Evolutionary conservation across 2,797 vertebrate species (phyloP).

Genomic region (Meda fulgida): DNA sequence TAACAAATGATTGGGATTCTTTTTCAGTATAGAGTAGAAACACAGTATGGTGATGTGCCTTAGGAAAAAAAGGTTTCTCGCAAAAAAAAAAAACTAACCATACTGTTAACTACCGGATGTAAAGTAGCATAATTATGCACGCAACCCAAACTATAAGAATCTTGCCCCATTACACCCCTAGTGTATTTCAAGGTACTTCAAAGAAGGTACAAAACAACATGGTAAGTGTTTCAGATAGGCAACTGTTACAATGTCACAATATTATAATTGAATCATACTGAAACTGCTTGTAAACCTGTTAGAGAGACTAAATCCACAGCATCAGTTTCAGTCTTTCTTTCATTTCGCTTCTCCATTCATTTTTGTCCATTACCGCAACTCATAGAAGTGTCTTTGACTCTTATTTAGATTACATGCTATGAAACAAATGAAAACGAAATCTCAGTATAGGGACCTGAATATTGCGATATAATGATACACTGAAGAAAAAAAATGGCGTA

Average conservation of each 20-base stretch:
- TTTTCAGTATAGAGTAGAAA: neutral
- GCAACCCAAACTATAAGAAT: neutral
- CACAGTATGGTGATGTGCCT: neutral
- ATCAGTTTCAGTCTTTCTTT: neutral
- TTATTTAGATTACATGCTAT: neutral
- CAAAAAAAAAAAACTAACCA: rapidly evolving
- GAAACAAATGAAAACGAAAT: neutral
- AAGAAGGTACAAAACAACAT: neutral
- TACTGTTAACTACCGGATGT: neutral
- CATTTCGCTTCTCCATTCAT: neutral
- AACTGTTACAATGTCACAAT: neutral
- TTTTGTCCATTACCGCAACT: neutral
- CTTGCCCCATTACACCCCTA: neutral
- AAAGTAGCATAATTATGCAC: neutral
- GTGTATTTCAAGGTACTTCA: neutral
- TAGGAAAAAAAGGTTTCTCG: neutral
- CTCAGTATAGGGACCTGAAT: neutral
- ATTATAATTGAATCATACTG: neutral
- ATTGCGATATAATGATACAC: neutral
- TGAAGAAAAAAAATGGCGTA: neutral
- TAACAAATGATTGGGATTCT: neutral
- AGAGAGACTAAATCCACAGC: neutral
- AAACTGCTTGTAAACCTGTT: neutral
- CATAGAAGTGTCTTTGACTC: too few species aligned
- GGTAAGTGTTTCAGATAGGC: neutral